phyloP scores from a whole-genome alignment of 2,797 vertebrate genomes.

The Hypotaenidia okinawae region DNA sequence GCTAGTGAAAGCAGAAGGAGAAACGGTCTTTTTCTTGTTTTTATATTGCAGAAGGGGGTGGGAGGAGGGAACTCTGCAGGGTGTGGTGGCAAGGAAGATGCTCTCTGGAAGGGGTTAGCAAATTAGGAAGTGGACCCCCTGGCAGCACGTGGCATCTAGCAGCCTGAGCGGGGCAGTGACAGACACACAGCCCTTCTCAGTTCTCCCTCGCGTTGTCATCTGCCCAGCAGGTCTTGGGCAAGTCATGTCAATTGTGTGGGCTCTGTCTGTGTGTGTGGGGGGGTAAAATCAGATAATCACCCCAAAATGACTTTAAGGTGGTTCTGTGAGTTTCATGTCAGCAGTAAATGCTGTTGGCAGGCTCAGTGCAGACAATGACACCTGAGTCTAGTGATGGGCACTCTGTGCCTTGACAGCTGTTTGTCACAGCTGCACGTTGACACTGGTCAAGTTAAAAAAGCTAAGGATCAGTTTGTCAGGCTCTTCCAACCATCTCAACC shows the following conservation, averaged over 20 bases:
- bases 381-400: fast-evolving
- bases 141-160: background rate
- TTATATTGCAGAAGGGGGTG: background rate
- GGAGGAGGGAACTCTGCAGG: background rate
- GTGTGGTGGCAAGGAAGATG: fast-evolving
- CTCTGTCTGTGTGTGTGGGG: background rate
- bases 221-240: background rate
- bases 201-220: background rate
- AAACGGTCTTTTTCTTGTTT: background rate
- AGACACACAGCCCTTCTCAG: background rate
- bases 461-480: background rate
- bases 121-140: too few relatives aligned
- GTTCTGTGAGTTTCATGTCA: background rate
- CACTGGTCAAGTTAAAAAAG: background rate
- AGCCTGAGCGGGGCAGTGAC: background rate
- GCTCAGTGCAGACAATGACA: background rate
- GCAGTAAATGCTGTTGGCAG: background rate
- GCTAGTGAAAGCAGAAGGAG: background rate
- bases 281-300: background rate
- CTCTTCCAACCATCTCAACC: background rate
- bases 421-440: background rate
- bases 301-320: background rate
- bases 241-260: background rate
- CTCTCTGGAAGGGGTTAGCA: background rate
- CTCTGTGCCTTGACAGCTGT: background rate